A percentile compares a stretch with the other conserved stretches of the same genome.
These are phyloP conservation scores for Apotomis turbidana DNA, from an alignment of 2,888 invertebrate genomes.

Conservation along the genomic window DNA sequence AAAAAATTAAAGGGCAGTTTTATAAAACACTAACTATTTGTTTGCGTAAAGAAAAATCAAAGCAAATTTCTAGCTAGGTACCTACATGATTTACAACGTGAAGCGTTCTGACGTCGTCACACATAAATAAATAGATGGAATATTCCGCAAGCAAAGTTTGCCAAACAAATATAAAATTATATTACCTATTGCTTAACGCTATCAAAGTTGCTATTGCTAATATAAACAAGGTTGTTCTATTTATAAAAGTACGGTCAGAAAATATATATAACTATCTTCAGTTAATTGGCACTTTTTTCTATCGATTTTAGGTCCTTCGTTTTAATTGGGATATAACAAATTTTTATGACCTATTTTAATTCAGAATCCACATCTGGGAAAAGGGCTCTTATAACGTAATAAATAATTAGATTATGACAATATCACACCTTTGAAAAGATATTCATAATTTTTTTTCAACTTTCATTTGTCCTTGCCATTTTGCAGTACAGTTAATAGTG, in stretches of 20 bases:
- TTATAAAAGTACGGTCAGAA: conserved; percentile 47
- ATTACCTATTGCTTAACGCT: conserved; percentile 53
- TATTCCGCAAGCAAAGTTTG: conserved; percentile 59
- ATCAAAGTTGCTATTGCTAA: conserved; percentile 42
- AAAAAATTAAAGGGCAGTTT: not conserved
- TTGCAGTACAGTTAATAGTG: too few relatives aligned
- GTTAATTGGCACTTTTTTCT: not conserved
- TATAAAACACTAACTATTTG: conserved; percentile 12
- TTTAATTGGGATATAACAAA: too few relatives aligned
- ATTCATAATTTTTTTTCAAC: too few relatives aligned
- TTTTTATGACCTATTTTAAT: too few relatives aligned
- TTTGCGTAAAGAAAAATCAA: conserved; percentile 20
- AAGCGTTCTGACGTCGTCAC: conserved; percentile 19
- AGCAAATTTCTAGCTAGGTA: conserved; percentile 17
- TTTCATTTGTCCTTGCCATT: too few relatives aligned
- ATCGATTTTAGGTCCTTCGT: not conserved
- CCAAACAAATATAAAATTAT: conserved; percentile 56
- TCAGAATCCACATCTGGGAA: too few relatives aligned
- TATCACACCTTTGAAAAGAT: too few relatives aligned
- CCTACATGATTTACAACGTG: conserved; percentile 2
- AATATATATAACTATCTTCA: conserved; percentile 25
- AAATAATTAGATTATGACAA: too few relatives aligned
- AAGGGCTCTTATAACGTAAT: too few relatives aligned
- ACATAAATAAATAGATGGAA: conserved; percentile 52
- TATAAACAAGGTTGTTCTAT: conserved; percentile 48